A percentile compares a stretch with the other conserved stretches of the same genome.
Conservation (phyloP, 1,140 invertebrate species). For the Pristionchus pacificus region DNA sequence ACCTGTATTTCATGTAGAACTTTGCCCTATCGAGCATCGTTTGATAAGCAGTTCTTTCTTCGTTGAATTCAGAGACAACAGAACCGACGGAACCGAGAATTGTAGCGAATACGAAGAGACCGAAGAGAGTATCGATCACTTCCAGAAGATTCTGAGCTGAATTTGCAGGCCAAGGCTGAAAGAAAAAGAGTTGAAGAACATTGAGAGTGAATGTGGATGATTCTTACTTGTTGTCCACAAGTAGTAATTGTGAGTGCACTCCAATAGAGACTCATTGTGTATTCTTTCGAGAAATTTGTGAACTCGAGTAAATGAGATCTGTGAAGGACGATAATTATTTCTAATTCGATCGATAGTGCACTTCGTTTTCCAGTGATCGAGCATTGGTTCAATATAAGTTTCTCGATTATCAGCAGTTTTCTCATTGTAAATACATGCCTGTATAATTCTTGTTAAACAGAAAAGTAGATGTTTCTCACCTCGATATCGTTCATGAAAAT, state of each 20-base stretch:
- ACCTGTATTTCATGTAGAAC: constrained; percentile 39
- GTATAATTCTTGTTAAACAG: background rate
- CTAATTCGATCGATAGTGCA: background rate
- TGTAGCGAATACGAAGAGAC: constrained; percentile 35
- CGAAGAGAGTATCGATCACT: constrained; percentile 36
- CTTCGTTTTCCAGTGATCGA: constrained; percentile 24
- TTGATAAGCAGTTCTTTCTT: constrained; percentile 12
- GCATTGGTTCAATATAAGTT: constrained; percentile 3
- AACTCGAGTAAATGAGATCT: constrained; percentile 11
- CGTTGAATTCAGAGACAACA: constrained; percentile 31
- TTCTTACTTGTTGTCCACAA: constrained; percentile 28
- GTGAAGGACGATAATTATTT: background rate
- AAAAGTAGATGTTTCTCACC: background rate
- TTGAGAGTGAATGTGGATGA: background rate
- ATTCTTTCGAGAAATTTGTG: constrained; percentile 33
- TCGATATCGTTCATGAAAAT: background rate
- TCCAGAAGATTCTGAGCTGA: constrained; percentile 33
- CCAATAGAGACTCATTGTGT: constrained; percentile 36
- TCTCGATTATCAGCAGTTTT: constrained; percentile 7
- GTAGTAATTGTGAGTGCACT: constrained; percentile 35
- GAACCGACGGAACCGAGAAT: constrained; percentile 34
- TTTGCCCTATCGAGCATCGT: constrained; percentile 31
- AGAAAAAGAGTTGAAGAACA: constrained; percentile 1
- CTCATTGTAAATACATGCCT: background rate
- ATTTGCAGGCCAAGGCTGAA: constrained; percentile 26